Percentiles rank a stretch among this genome's conserved stretches.
phyloP scores from a whole-genome alignment of 1,140 invertebrate species.

The Drosophila sp. region DNA sequence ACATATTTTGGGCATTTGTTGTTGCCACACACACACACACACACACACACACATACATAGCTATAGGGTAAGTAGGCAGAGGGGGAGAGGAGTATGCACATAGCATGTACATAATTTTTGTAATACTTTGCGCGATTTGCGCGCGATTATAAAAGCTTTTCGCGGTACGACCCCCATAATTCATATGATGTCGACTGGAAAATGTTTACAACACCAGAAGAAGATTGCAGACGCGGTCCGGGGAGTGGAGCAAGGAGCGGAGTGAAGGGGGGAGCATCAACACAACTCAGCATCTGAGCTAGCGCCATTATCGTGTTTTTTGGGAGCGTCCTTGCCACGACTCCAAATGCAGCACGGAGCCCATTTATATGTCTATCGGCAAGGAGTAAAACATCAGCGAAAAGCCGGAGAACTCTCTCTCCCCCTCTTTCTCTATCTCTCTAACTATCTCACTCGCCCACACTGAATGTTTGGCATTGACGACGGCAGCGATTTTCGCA shows the following conservation, averaged over 20 bases:
- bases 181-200: constrained; percentile 83
- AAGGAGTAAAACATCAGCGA: constrained; percentile 50
- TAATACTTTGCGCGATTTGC: constrained; percentile 80
- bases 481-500: constrained; percentile 69
- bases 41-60: constrained; percentile 12
- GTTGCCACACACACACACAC: constrained; percentile 32
- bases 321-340: constrained; percentile 54
- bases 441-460: neutral
- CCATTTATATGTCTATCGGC: constrained; percentile 71
- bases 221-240: constrained; percentile 61
- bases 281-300: constrained; percentile 33
- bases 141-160: constrained; percentile 84
- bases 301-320: constrained; percentile 52
- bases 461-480: neutral
- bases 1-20: constrained; percentile 82
- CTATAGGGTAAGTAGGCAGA: neutral
- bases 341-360: too few relatives aligned
- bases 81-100: constrained; percentile 14
- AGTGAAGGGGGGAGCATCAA: constrained; percentile 18
- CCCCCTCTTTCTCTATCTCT: neutral
- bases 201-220: constrained; percentile 79
- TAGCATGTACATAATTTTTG: constrained; percentile 78
- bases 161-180: constrained; percentile 84
- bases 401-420: neutral
- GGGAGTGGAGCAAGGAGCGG: neutral